Base-by-base conservation (phyloP, 2,888 invertebrate genomes). In the Atherix ibis region DNA sequence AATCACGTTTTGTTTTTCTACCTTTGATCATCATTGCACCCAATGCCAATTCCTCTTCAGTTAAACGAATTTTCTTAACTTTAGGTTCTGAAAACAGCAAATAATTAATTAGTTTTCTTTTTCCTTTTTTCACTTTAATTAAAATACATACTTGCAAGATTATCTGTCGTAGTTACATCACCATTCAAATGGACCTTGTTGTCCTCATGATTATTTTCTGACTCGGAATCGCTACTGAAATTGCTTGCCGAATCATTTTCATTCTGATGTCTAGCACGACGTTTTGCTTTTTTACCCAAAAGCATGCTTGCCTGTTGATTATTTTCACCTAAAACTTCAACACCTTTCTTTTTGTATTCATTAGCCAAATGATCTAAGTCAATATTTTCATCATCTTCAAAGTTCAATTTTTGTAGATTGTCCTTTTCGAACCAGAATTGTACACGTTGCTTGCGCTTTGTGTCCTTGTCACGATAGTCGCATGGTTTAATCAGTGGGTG, bases 1-100 rank as follows among this genome's bases (percentile, higher is more conserved):
- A 63, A 53, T 99, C 94, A 22, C 94, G 71, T 49, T 84, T 83
- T 10, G 79, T 71, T 63, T 94, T 97, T 56, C 79, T 80, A 24
- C 94, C 92, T 35, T 84, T 78, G 5, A 87, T 76, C 66, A 99
- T 71, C 63, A 92, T 68, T 2, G 91, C 78, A 2, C 94, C 98
- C 22, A 99, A 62, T 0, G 98, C 97, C 42, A 98, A 62, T 37
- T 91, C 91, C 55, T 87, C 81, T 18, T 87, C 78, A 38, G 76
- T 74, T 50, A 95, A 67, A 51, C 81, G 82, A 28, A 78, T 61
- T 41, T 71, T 73, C 47, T 72, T 74, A 38, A 44, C 27, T 36
- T 49, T 50, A 12, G 50, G 44, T 18, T 43, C 49, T 51, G 37
- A 33, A 34, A 18, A 4, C 8, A n/a, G n/a, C n/a, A n/a, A n/a